Percentiles rank a stretch among this genome's conserved stretches.
Evolutionary conservation across 2,888 invertebrate genomes (phyloP).

Genomic region (Scaptomyza parva): DNA sequence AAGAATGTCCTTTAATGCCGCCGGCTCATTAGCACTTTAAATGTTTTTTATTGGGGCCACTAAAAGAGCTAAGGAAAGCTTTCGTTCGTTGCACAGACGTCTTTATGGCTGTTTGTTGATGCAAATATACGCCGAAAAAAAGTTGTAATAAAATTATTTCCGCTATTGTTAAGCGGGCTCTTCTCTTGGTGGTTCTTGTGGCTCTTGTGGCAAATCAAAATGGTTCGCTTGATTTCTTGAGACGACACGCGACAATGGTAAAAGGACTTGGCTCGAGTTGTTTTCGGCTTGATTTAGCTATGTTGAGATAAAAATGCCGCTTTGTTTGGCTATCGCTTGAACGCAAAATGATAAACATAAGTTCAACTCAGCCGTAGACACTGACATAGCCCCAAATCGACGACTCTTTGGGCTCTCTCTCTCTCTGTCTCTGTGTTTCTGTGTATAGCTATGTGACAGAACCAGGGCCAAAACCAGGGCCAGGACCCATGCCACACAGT

Average conservation of each 20-base stretch:
- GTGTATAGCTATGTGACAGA: slow-evolving; percentile 68
- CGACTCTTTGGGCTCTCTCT: slow-evolving; percentile 22
- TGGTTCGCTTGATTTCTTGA: slow-evolving; percentile 55
- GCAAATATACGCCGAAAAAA: slow-evolving; percentile 65
- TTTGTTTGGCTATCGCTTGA: slow-evolving; percentile 62
- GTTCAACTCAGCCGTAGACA: slow-evolving; percentile 52
- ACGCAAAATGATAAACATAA: slow-evolving; percentile 59
- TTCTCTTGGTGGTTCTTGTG: slow-evolving; percentile 22
- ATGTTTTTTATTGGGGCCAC: slow-evolving; percentile 57
- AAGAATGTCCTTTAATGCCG: slow-evolving; percentile 29
- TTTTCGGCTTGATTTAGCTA: slow-evolving; percentile 63
- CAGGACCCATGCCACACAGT: slow-evolving; percentile 48
- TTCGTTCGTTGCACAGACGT: slow-evolving; percentile 49
- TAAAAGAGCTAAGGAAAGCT: slow-evolving; percentile 31
- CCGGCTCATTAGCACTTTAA: slow-evolving; percentile 61
- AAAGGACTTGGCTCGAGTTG: slow-evolving; percentile 41
- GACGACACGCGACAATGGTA: slow-evolving; percentile 51
- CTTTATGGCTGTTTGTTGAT: slow-evolving; percentile 73
- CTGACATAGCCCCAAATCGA: slow-evolving; percentile 32
- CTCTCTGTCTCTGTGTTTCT: too few relatives aligned
- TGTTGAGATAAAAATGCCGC: slow-evolving; percentile 68
- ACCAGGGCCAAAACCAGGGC: slow-evolving; percentile 38
- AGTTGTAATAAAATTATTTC: slow-evolving; percentile 73
- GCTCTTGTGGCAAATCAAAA: slow-evolving; percentile 51
- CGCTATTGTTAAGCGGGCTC: slow-evolving; percentile 63